phyloP scores from a whole-genome alignment of 2,888 invertebrate species.

The Stenurella melanura region DNA sequence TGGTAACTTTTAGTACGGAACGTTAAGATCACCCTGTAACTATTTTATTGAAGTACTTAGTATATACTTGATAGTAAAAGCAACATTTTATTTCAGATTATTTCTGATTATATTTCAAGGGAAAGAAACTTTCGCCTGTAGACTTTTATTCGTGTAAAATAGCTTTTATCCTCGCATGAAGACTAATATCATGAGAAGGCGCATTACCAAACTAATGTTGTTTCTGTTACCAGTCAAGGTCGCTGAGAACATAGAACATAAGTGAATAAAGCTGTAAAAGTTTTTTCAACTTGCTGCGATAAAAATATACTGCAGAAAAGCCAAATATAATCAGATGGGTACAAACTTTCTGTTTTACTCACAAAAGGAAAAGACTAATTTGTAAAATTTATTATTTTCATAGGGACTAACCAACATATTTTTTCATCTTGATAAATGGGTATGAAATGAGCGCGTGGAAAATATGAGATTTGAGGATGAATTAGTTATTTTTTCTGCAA shows the following conservation, averaged over 20 bases:
- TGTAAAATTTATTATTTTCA: background rate
- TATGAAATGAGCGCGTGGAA: background rate
- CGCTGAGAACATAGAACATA: background rate
- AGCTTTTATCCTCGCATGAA: background rate
- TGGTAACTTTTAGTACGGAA: too few species aligned
- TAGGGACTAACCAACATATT: background rate
- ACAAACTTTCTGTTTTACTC: background rate
- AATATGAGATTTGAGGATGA: background rate
- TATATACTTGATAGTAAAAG: too few species aligned
- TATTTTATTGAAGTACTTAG: too few species aligned
- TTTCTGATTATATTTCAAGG: background rate
- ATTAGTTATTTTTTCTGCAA: background rate
- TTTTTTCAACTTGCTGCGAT: background rate
- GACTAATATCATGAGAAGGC: background rate
- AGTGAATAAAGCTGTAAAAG: slow-evolving; percentile 7
- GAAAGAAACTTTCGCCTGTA: background rate
- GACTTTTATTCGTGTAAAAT: background rate
- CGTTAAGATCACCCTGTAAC: too few species aligned
- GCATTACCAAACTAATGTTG: background rate
- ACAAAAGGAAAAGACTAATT: slow-evolving; percentile 3
- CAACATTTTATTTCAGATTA: background rate
- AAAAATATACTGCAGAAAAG: background rate
- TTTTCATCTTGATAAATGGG: background rate
- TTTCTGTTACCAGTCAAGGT: background rate
- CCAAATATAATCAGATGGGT: background rate